Base-by-base conservation (phyloP, 1,140 invertebrate species). In the Drosophila neocordata region DNA sequence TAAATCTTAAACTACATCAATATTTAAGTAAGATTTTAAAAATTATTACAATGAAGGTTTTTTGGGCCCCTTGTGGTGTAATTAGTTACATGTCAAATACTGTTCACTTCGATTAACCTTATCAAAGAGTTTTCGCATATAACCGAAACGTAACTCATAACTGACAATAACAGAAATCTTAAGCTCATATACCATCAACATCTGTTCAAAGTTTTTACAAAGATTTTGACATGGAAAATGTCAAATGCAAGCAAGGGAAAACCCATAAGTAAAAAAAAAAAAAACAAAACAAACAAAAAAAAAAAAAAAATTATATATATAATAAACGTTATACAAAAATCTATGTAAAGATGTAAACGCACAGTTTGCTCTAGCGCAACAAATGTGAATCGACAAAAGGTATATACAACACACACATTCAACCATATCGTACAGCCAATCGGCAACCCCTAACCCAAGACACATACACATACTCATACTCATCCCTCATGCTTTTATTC, bases 351-450 rank as follows among this genome's bases (percentile, higher is more conserved):
- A 31, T 31, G 7, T 31, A 48, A 20, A 48, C 37, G 37, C 37
- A 77, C 68, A 65, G 67, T 79, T 51, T 72, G 73, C 60, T 77
- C 59, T 79, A 76, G 82, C 82, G 82, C 75, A 82, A 73, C 53
- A 78, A 87, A 87, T 82, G 71, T 48, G 67, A 87, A 79, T 65
- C 57, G 82, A 87, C 82, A 84, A 67, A 35, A 38, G 71, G 65
- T 62, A 41, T 51, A 60, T 27, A n/a, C 48, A 56, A 13, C 38
- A 48, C 27, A 38, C 27, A 13, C 13, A 6, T 6, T 31, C 7
- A 31, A 31, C 41, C 38, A 41, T 41, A 31, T 1, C 22, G n/a
- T n/a, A 24, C 13, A 15, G 38, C 41, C 41, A 48, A 48, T 48
- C 41, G 24, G 24, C 62, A 51, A 53, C 5, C 22, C 22, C 35